Base-by-base conservation (phyloP, 2,113 vertebrate genomes). In the Chionis minor region DNA sequence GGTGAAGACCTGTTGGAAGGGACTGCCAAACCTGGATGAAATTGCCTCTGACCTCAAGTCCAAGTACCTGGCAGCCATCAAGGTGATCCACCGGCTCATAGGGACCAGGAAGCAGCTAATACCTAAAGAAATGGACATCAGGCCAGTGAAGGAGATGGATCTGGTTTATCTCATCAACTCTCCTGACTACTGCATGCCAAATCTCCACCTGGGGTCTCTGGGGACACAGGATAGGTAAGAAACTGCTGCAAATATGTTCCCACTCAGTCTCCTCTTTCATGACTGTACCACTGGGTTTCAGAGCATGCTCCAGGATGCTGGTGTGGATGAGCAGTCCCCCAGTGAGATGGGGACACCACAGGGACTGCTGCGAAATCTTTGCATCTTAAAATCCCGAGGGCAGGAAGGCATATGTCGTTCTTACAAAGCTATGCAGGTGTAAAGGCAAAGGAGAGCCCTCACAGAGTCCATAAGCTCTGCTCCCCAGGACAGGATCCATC, bases 1-100 rank as follows among this genome's bases (percentile, higher is more conserved):
- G 0, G 97, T 98, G 58, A 98, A 98, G 94, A 98, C 98, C 14
- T 98, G 98, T 51, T 98, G 98, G 98, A 98, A 98, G 81, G 98
- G 98, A 2, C 95, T 98, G 52, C 95, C 96, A 62, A 96, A 96
- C 52, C 74, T 98, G 73, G 94, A 52, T 28, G 96, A 97, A 69
- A 97, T 98, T 2, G 98, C 98, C 17, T 93, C 94, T 24, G 97
- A 98, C n/a, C 98, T 98, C 73, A 98, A 98, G 79, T 95, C 97
- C 79, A 98, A 97, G 71, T 98, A 98, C 91, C 92, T 98, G 73
- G 95, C 97, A 27, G 98, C 98, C 38, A 96, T 97, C 73, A 98
- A 95, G 86, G 98, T 98, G 70, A 97, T 95, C 30, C 97, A 98
- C 49, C 92, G 98, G 42, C 97, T 98, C 12, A 4, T 98, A 40